phyloP scores from a whole-genome alignment of 1,140 invertebrate species.

The Lerema accius region DNA sequence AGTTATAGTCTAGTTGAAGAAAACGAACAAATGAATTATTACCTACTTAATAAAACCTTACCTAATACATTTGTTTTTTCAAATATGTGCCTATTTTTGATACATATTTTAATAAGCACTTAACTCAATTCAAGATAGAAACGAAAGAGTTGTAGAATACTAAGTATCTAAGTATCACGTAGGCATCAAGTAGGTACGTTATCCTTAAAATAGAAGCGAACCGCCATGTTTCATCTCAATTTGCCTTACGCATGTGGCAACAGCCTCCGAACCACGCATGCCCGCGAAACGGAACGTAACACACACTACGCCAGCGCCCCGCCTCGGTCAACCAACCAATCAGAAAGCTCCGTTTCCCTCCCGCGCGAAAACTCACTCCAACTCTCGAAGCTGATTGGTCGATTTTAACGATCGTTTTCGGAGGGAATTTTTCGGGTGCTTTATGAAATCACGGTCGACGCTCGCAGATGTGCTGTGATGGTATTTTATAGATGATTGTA shows the following conservation, averaged over 20 bases:
- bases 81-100: no score
- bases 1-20: no score
- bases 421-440: conserved; percentile 75
- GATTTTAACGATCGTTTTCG: conserved; percentile 61
- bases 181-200: conserved; percentile 4
- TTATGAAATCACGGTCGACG: conserved; percentile 70
- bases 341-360: conserved; percentile 56
- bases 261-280: conserved; percentile 38
- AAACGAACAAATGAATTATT: no score
- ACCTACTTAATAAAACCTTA: no score
- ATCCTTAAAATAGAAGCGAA: conserved; percentile 27
- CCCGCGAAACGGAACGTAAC: conserved; percentile 45
- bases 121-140: no score
- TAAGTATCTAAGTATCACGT: background rate
- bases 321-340: conserved; percentile 53
- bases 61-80: no score
- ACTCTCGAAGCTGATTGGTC: conserved; percentile 49
- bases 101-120: no score
- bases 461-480: conserved; percentile 62
- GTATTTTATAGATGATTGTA: conserved; percentile 68
- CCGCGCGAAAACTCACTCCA: conserved; percentile 43
- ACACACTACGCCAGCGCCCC: conserved; percentile 44
- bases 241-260: conserved; percentile 43
- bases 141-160: no score
- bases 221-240: conserved; percentile 40